A percentile compares a stretch with the other conserved stretches of the same genome.
These are phyloP conservation scores for Sinelater perroti DNA, from an alignment of 2,888 invertebrate genomes.

Conservation along the genomic window DNA sequence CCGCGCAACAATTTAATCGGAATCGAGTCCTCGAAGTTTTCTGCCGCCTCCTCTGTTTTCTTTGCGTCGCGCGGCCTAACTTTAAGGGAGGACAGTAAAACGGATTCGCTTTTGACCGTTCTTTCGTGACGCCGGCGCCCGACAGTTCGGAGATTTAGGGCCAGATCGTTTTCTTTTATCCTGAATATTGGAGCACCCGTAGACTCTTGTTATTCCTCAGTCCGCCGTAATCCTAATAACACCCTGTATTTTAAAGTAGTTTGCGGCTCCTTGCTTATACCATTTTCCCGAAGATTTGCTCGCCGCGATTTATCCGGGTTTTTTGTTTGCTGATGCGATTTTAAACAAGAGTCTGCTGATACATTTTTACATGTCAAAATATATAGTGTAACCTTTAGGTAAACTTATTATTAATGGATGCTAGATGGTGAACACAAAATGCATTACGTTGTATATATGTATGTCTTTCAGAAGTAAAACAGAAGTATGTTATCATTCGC, in stretches of 20 bases:
- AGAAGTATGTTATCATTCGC: too few relatives aligned
- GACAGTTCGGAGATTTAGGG: constrained; percentile 41
- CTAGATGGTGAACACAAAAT: too few relatives aligned
- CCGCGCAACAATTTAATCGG: constrained; percentile 55
- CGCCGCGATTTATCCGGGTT: too few relatives aligned
- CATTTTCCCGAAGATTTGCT: too few relatives aligned
- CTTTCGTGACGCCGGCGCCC: constrained; percentile 47
- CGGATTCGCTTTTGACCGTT: constrained; percentile 54
- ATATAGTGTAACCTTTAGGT: too few relatives aligned
- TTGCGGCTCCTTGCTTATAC: constrained; percentile 2
- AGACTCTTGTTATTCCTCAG: constrained; percentile 15
- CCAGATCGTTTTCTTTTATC: constrained; percentile 29
- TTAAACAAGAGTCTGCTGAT: too few relatives aligned
- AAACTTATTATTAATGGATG: too few relatives aligned
- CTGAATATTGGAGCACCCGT: constrained; percentile 9
- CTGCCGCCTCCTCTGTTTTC: constrained; percentile 49
- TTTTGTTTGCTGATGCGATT: too few relatives aligned
- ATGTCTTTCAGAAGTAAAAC: too few relatives aligned
- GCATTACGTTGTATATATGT: too few relatives aligned
- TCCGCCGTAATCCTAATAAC: constrained; percentile 21
- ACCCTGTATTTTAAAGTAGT: constrained; percentile 10
- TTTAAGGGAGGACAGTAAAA: constrained; percentile 54
- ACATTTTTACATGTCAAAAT: too few relatives aligned
- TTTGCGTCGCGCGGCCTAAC: constrained; percentile 46
- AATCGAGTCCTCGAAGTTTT: constrained; percentile 55